Evolutionary conservation across 2,888 invertebrate genomes (phyloP), one percentile per base, ranked within the genome.

Genomic region (Embidobia sp.): DNA sequence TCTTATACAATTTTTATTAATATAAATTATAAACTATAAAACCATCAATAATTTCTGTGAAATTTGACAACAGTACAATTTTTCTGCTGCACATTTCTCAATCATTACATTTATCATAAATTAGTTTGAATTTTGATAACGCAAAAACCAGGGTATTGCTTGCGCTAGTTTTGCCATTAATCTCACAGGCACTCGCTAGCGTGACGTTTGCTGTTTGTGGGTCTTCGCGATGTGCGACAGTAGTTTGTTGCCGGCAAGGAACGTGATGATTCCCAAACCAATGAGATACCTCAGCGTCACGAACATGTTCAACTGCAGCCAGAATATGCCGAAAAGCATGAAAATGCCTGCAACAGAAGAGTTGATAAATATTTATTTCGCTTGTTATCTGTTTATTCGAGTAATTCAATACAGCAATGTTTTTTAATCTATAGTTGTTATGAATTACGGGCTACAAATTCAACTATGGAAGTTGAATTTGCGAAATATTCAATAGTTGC

Each of bases 271-370:
- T 66, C 94, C 97, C 63, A 99, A 92, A 72, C 96, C 94, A 80
- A 95, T 91, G 83, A 99, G 92, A 91, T 96, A 97, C 82, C 97
- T 95, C 84, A 98, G 91, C 11, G 99, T 98, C 81, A 95, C 94
- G 91, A 99, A 99, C 99, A 99, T 99, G 86, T 97, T 94, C 83
- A 99, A 91, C 87, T 94, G 92, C 82, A 97, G 90, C 98, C 98
- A 99, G 91, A 99, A 97, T 84, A 95, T 90, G 57, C 93, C 94
- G 91, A 98, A 99, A 61, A 99, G 92, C 0, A 91, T 92, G 85
- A 99, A 94, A 66, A 98, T 97, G 19, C 92, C 96, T 95, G 91
- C 15, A 74, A 48, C 70, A 79, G 26, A 15, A 51, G 2, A 53
- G n/a, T n/a, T n/a, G n/a, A n/a, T n/a, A n/a, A n/a, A n/a, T n/a